A percentile compares a stretch with the other conserved stretches of the same genome.
Conservation (phyloP, 2,888 invertebrate species). For the Apamea crenata region DNA sequence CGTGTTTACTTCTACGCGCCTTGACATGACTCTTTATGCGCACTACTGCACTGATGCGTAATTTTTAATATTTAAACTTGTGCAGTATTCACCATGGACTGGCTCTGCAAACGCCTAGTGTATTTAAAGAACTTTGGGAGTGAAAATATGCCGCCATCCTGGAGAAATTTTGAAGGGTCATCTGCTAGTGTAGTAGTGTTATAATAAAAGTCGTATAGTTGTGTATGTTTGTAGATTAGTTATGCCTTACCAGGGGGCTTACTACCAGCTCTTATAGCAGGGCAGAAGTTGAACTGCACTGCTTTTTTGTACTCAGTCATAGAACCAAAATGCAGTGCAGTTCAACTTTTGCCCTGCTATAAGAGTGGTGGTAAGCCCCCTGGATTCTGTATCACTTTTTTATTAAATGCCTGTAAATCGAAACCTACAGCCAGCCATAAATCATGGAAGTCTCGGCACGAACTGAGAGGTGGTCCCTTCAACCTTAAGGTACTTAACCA, state of each 20-base stretch:
- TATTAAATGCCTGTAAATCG: not conserved
- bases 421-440: not conserved
- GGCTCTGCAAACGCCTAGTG: not conserved
- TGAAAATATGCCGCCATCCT: not conserved
- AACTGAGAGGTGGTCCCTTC: conserved; percentile 44
- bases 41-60: not conserved
- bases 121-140: not conserved
- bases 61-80: not conserved
- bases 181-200: not conserved
- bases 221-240: not conserved
- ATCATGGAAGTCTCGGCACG: conserved; percentile 25
- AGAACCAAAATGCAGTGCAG: no score
- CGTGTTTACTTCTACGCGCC: not conserved
- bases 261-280: no score
- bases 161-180: not conserved
- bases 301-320: no score
- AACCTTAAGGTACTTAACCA: conserved; percentile 62
- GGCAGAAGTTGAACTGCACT: no score
- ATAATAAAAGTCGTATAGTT: not conserved
- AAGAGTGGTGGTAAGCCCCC: no score
- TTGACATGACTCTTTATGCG: not conserved
- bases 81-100: not conserved
- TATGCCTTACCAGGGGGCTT: no score
- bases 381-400: not conserved
- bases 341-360: no score